These are phyloP conservation scores for Acestrorhynchus altus DNA, from an alignment of 2,797 vertebrate genomes.

Conservation along the genomic window DNA sequence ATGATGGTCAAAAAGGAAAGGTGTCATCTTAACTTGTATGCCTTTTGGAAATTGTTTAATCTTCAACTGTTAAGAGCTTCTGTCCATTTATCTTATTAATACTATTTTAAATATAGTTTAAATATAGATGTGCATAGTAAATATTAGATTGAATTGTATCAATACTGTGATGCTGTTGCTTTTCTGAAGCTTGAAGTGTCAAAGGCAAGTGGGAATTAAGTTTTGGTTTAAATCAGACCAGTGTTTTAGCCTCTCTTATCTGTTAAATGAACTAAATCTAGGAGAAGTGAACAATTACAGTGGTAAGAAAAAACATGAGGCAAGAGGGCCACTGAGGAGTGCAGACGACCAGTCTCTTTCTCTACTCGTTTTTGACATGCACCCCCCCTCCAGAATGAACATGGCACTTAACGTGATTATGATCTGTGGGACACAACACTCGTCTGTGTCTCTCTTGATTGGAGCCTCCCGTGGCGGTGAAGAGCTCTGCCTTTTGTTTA, in stretches of 20 bases:
- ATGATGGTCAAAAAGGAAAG: too few species aligned
- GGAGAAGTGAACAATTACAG: slow-evolving; percentile 13
- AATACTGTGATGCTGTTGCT: too few species aligned
- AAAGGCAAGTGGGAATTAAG: not conserved
- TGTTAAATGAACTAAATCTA: slow-evolving; percentile 3
- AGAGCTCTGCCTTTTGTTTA: slow-evolving; percentile 58
- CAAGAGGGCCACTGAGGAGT: not conserved
- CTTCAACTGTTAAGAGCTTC: too few species aligned
- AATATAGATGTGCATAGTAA: too few species aligned
- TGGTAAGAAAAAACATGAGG: not conserved
- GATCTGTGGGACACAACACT: slow-evolving; percentile 55
- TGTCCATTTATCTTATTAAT: too few species aligned
- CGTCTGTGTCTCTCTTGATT: slow-evolving; percentile 50
- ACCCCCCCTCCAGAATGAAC: slow-evolving; percentile 25
- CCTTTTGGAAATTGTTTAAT: too few species aligned
- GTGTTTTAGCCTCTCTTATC: not conserved
- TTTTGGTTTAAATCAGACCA: not conserved
- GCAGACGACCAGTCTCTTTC: slow-evolving; percentile 8
- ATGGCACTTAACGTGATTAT: slow-evolving; percentile 61
- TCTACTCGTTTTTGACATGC: slow-evolving; percentile 40
- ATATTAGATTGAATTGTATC: too few species aligned
- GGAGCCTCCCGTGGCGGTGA: slow-evolving; percentile 50
- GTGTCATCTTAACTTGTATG: too few species aligned
- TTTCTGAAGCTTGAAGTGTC: too few species aligned
- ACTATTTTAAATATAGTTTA: too few species aligned